A percentile compares a stretch with the other conserved stretches of the same genome.
These are phyloP conservation scores for Setophaga coronata DNA, from an alignment of 2,113 vertebrate genomes.

Conservation along the genomic window DNA sequence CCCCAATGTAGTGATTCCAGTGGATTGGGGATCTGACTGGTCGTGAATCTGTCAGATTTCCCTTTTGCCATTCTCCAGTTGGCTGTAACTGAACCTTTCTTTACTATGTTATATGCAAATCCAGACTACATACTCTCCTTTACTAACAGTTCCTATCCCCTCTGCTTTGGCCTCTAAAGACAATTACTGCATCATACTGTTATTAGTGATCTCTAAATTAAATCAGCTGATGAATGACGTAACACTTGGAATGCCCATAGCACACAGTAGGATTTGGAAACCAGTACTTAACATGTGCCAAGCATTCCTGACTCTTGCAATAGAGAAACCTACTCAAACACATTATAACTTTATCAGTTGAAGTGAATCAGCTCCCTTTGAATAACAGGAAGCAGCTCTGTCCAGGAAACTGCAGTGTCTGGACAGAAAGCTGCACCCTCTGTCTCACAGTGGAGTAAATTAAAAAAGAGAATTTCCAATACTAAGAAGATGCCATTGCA, in stretches of 20 bases:
- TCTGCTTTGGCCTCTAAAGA: neutral
- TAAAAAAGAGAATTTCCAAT: neutral
- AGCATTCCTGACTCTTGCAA: neutral
- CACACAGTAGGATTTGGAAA: neutral
- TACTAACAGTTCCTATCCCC: neutral
- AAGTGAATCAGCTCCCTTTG: neutral
- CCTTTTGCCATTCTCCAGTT: neutral
- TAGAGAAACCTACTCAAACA: neutral
- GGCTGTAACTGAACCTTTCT: neutral
- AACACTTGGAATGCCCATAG: neutral
- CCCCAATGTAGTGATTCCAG: neutral
- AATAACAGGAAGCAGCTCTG: neutral
- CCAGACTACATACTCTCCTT: too few species aligned
- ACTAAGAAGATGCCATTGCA: neutral
- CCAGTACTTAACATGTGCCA: neutral
- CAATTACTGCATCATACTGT: accelerated
- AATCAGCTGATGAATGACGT: neutral
- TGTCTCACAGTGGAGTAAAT: neutral
- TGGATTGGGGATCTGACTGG: neutral
- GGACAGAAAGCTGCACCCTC: neutral
- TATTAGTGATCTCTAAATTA: neutral
- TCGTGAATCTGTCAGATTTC: neutral
- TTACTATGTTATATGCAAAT: neutral
- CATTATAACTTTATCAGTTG: neutral
- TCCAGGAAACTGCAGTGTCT: neutral